Base-by-base conservation (phyloP, 2,113 vertebrate species). In the Jaculus jaculus region DNA sequence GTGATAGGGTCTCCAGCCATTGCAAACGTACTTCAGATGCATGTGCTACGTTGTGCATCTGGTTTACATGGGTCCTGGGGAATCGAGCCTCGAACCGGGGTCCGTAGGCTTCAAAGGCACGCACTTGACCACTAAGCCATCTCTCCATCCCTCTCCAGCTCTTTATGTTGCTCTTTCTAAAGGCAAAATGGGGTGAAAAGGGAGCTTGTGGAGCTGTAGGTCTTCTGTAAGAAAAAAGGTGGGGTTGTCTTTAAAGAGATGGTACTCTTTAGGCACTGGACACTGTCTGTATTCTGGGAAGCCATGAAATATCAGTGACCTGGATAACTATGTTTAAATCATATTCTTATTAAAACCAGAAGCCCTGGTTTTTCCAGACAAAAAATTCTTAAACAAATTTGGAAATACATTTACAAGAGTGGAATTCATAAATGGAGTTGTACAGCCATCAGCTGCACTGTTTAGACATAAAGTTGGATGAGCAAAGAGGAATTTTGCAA, bases 271-370 rank as follows among this genome's bases (percentile, higher is more conserved):
- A 88, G 92, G 94, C 96, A 94, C 81, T 88, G 92, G 51, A 80
- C 92, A 47, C 96, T 75, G 71, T 71, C 91, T 87, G 66, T 84
- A 54, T 95, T 92, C 87, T 94, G 89, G 87, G 97, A 98, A 11
- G 90, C 94, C 94, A 20, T 97, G 87, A 97, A 98, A 97, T 97
- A 97, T 94, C 95, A 96, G 94, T 97, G 98, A 97, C 98, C 97
- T 97, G 98, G 96, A 98, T 98, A 98, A 97, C 97, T 96, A 96
- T 32, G 3, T 97, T 97, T 97, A 83, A 97, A 86, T 97, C 96
- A 96, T 96, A 79, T 94, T 96, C 30, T 97, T 96, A 96, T 97
- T 96, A 96, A 96, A 98, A 97, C 94, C 96, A 96, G 89, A 89
- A 90, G 86, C 26, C 63, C 73, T 97, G 94, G 91, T 95, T 97